Conservation (phyloP, 2,888 invertebrate species). For the Drosophila ezoana region DNA sequence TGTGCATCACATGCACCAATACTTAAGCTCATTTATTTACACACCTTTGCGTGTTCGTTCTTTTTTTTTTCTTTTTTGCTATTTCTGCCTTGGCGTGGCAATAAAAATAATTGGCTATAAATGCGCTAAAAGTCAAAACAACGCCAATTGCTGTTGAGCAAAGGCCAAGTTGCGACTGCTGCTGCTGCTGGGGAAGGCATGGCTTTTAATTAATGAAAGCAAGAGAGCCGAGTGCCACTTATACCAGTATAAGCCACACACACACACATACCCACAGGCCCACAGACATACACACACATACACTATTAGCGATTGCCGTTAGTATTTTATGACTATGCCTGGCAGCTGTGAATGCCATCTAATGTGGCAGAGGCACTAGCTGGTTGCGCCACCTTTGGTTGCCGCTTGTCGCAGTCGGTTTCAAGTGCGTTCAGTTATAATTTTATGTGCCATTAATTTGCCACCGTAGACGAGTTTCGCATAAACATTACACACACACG, state of each 20-base stretch:
- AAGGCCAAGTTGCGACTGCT: conserved; percentile 11
- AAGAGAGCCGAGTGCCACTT: conserved; percentile 34
- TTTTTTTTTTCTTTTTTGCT: conserved; percentile 2
- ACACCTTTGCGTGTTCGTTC: conserved; percentile 54
- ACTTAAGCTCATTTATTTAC: conserved; percentile 69
- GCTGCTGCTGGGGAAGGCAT: conserved; percentile 29
- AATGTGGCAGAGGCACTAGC: conserved; percentile 35
- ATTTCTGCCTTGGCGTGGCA: conserved; percentile 33
- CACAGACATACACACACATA: conserved; percentile 11
- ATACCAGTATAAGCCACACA: conserved; percentile 21
- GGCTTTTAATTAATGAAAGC: conserved; percentile 75
- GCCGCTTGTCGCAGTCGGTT: conserved; percentile 45
- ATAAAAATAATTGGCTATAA: conserved; percentile 78
- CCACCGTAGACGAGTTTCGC: conserved; percentile 54
- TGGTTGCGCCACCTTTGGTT: conserved; percentile 39
- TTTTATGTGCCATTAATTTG: conserved; percentile 80
- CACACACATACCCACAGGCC: conserved; percentile 1
- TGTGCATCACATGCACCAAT: conserved; percentile 55
- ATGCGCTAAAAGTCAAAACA: conserved; percentile 77
- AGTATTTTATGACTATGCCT: conserved; percentile 60
- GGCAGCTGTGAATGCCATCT: conserved; percentile 64
- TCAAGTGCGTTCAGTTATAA: conserved; percentile 76
- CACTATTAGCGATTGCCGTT: conserved; percentile 36
- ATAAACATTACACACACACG: conserved; percentile 10
- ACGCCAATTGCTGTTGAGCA: conserved; percentile 48